Conservation (phyloP, 1,140 invertebrate species). For the Drosophila yakuba region DNA sequence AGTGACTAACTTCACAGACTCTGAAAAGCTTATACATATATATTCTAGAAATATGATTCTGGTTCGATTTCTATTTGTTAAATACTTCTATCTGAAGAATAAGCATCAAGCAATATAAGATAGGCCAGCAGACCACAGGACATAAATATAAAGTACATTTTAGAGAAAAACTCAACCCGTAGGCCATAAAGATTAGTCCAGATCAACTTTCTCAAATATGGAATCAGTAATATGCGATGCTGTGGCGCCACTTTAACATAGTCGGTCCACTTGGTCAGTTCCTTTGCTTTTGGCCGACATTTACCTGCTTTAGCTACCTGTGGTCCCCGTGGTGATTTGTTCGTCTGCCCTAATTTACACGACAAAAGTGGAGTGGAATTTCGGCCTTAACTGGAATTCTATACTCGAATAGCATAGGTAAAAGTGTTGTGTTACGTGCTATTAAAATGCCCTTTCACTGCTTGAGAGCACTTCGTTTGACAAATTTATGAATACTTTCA, state of each 20-base stretch:
- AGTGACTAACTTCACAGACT: no score
- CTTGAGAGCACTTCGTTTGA: constrained; percentile 57
- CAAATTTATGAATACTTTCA: constrained; percentile 72
- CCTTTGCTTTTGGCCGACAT: constrained; percentile 23
- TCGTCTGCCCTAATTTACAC: constrained; percentile 57
- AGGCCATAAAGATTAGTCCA: not conserved
- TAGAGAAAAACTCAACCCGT: not conserved
- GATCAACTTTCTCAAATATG: constrained; percentile 28
- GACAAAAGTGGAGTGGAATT: not conserved
- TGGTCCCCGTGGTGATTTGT: constrained; percentile 15
- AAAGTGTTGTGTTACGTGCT: constrained; percentile 59
- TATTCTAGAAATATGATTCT: no score
- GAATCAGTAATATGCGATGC: constrained; percentile 31
- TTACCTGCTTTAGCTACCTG: constrained; percentile 52
- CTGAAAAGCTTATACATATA: no score
- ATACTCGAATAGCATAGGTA: constrained; percentile 18
- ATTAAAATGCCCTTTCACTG: constrained; percentile 49
- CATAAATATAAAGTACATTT: not conserved
- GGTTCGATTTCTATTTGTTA: no score
- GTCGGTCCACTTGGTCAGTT: constrained; percentile 12
- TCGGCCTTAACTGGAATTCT: constrained; percentile 60
- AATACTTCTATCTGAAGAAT: no score
- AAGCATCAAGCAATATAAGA: no score
- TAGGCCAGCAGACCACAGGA: not conserved
- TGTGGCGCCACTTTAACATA: constrained; percentile 52